Conservation (phyloP, 2,888 invertebrate genomes). For the Agrochola lychnidis region DNA sequence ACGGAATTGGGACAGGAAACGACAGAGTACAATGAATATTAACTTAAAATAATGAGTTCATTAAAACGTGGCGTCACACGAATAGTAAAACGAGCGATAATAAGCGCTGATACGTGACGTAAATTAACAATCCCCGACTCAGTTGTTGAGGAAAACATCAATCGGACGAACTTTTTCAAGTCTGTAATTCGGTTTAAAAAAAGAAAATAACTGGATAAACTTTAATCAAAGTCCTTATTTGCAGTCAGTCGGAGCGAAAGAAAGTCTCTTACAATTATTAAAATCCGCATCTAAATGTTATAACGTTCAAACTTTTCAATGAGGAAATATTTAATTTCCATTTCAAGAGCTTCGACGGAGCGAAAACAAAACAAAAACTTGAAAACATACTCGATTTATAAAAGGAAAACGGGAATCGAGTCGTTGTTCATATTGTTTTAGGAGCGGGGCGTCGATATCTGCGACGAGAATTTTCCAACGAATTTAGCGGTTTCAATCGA, state of each 20-base stretch:
- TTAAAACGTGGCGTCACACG: conserved; percentile 54
- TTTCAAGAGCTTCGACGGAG: conserved; percentile 74
- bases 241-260: conserved; percentile 63
- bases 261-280: conserved; percentile 82
- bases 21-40: conserved; percentile 61
- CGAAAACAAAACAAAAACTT: conserved; percentile 79
- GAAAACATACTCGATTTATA: conserved; percentile 81
- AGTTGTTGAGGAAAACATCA: conserved; percentile 45
- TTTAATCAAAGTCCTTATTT: conserved; percentile 60
- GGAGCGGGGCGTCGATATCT: conserved; percentile 73
- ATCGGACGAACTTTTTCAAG: conserved; percentile 36
- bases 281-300: conserved; percentile 79
- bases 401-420: conserved; percentile 80
- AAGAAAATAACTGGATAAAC: conserved; percentile 57
- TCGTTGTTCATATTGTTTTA: conserved; percentile 77
- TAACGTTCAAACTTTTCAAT: conserved; percentile 84
- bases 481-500: conserved; percentile 89
- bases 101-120: conserved; percentile 52
- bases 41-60: conserved; percentile 59
- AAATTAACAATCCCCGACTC: conserved; percentile 47
- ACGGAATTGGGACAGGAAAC: conserved; percentile 65
- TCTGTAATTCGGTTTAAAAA: conserved; percentile 50
- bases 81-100: conserved; percentile 56
- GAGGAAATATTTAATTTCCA: conserved; percentile 86
- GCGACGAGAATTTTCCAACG: conserved; percentile 84